These are phyloP conservation scores for Enteromius trimaculatus DNA, from an alignment of 2,797 vertebrate species.

Conservation along the genomic window DNA sequence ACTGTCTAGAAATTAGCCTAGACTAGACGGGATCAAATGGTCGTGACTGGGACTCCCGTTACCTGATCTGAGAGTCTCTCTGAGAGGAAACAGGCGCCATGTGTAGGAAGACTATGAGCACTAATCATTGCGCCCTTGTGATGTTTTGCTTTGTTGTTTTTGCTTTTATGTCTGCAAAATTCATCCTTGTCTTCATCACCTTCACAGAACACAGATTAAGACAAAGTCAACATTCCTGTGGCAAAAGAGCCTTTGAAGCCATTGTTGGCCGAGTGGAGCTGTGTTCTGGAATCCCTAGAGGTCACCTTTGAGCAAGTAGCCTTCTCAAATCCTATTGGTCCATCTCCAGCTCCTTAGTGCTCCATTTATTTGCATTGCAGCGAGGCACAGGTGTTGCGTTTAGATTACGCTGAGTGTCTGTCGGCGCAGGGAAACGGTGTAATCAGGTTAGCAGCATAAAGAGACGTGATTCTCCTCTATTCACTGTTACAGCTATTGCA, in stretches of 20 bases:
- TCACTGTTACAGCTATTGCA: conserved; percentile 71
- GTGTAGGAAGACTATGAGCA: conserved; percentile 54
- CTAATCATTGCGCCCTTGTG: conserved; percentile 55
- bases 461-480: conserved; percentile 70
- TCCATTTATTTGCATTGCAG: conserved; percentile 70
- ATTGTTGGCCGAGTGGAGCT: conserved; percentile 61
- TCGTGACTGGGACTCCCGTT: conserved; percentile 71
- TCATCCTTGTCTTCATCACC: conserved; percentile 53
- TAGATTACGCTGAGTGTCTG: conserved; percentile 78
- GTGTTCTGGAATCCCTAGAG: conserved; percentile 67
- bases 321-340: conserved; percentile 72
- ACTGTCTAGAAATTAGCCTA: conserved; percentile 66
- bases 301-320: conserved; percentile 74
- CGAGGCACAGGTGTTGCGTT: conserved; percentile 82
- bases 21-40: conserved; percentile 78
- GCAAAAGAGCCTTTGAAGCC: conserved; percentile 72
- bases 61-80: conserved; percentile 76
- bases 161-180: conserved; percentile 41
- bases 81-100: conserved; percentile 72
- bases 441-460: conserved; percentile 81
- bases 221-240: conserved; percentile 73
- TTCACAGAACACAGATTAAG: conserved; percentile 69
- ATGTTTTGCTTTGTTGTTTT: conserved; percentile 52
- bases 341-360: conserved; percentile 70
- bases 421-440: conserved; percentile 68